Evolutionary conservation across 2,888 invertebrate genomes (phyloP).

Genomic region (Cephus nigrinus): DNA sequence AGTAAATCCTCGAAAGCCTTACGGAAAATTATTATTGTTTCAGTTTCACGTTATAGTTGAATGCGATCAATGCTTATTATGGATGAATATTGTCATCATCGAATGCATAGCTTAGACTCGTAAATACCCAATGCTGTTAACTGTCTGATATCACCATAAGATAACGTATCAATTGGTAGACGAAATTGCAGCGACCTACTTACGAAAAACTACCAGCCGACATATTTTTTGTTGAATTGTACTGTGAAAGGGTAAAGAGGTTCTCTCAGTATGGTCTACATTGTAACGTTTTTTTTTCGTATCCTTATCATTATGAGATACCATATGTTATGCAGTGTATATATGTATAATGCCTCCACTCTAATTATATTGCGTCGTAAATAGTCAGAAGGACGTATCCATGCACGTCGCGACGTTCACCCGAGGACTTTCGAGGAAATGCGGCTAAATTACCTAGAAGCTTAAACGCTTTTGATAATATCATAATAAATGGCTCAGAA

Average conservation of each 20-base stretch:
- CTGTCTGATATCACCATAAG: slow-evolving; percentile 26
- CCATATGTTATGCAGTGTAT: background rate
- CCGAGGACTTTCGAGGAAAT: background rate
- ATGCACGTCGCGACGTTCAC: background rate
- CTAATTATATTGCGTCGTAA: background rate
- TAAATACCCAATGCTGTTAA: slow-evolving; percentile 28
- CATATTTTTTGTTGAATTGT: background rate
- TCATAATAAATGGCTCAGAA: background rate
- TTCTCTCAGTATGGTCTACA: too few species aligned
- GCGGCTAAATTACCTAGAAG: background rate
- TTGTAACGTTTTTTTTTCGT: background rate
- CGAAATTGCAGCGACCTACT: slow-evolving; percentile 27
- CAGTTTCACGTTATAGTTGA: background rate
- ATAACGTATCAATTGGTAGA: slow-evolving; percentile 22
- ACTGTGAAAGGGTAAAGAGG: background rate
- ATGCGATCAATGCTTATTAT: background rate
- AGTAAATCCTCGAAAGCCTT: background rate
- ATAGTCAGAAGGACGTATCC: background rate
- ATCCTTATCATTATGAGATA: background rate
- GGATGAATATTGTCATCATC: slow-evolving; percentile 11
- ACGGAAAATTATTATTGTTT: background rate
- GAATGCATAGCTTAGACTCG: slow-evolving; percentile 29
- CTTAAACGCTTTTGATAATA: background rate
- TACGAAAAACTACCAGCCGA: background rate
- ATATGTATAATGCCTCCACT: background rate